Evolutionary conservation across 2,888 invertebrate genomes (phyloP), one percentile per base, ranked within the genome.

Genomic region (Caenorhabditis sp.): DNA sequence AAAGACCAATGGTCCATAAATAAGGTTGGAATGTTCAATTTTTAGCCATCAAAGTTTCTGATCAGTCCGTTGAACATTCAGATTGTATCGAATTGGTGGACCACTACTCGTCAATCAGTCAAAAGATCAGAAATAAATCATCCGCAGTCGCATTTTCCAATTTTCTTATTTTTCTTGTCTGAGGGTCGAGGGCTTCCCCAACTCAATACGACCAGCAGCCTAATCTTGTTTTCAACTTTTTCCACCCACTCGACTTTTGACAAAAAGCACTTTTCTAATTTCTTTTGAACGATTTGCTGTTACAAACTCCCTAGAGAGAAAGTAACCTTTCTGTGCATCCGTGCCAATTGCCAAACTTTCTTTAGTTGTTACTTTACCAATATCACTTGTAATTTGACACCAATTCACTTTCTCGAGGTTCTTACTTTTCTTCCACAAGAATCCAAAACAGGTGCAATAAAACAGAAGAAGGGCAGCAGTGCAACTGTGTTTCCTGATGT

Each of bases 381-480:
- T 32, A 20, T 76, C 18, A 76, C 68, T 76, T 76, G 76, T 67
- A 76, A 76, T 76, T 76, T 67, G 61, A 76, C 53, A 76, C 76
- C 67, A 60, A 76, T 68, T 58, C 60, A 67, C 60, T 76, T 67
- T 37, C 50, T 50, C 9, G 28, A 50, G 60, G 20, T 47, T 50
- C 22, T 62, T n/a, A 0, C 26, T 58, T n/a, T 18, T 37, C 22
- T 18, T 50, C 47, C 50, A 32, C 9, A 32, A 8, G 15, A 20
- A 47, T 58, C 47, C 26, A 26, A 47, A 68, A 44, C 47, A 69
- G 69, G 60, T 58, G 53, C 55, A 32, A 51, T n/a, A 40, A 20
- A 40, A 4, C 32, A 32, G 32, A 28, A 22, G n/a, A n/a, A n/a
- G n/a, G n/a, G n/a, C n/a, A n/a, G n/a, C n/a, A n/a, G 11, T 26